Base-by-base conservation (phyloP, 2,888 invertebrate genomes). In the Aplocera efformata region DNA sequence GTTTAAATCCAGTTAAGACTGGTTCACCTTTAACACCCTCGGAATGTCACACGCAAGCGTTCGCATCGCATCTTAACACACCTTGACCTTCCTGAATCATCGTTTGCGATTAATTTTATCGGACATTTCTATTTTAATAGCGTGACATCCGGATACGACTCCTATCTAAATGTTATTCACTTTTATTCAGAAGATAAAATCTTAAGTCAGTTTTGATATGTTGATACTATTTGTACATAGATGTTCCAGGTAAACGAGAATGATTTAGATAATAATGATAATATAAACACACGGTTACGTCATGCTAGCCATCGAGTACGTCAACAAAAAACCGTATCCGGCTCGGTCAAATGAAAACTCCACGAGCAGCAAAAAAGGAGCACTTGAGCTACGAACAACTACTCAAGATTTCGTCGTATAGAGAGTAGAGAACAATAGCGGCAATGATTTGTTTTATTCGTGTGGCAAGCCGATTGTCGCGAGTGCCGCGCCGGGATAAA, bases 291-390 rank as follows among this genome's bases (percentile, higher is more conserved):
- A 58, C 49, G 61, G 56, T 84, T 75, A 58, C 84, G 79, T 83
- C 83, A 84, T 60, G 58, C 57, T 32, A 42, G 52, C 56, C 56
- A 53, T 60, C 59, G 50, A 47, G 63, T 63, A 63, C 63, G 66
- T 66, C 42, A 44, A 60, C 68, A 68, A 75, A 77, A 80, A 75
- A 69, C 50, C 62, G 72, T 68, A 83, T 84, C 84, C 84, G 84
- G 82, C 74, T 84, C 60, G 45, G 60, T 53, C 52, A 49, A 58
- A 67, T 60, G 60, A 72, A 72, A 74, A 70, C 61, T 65, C 54
- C 55, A 56, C 57, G 63, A 68, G 54, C 56, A 53, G 59, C 60
- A 67, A 71, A 72, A 73, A 72, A 69, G 59, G 53, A 56, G 56
- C 58, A 64, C 53, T 53, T 33, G 43, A 43, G 36, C 34, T 10